Evolutionary conservation across 2,797 vertebrate species (phyloP), one percentile per base, ranked within the genome.

Genomic region (Myotis vivesi): DNA sequence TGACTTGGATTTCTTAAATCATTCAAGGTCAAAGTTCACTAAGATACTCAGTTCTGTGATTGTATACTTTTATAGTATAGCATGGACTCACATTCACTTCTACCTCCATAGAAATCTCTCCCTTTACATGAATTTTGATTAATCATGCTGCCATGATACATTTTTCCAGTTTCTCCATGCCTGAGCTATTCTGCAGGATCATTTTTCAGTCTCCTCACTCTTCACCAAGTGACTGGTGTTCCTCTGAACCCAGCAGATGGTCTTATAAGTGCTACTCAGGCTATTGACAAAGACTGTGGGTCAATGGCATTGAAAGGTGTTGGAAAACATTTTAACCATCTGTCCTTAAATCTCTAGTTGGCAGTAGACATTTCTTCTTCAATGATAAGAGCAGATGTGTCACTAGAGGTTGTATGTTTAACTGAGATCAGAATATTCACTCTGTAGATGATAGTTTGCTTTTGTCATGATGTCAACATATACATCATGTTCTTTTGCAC

Each of bases 381-480:
- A 71, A 11, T 11, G 22, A 59, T 69, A 46, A 73, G 33, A 94
- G 28, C 11, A 87, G 15, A 64, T 66, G 44, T 76, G 41, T 84
- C 55, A 33, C 2, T 82, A 85, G 12, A 69, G 15, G 22, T 71
- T 46, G 4, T 79, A 49, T 57, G 38, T 93, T 77, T 85, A 82
- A 77, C 62, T 68, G 49, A 62, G 51, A 77, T 62, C 49, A 96
- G 33, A 83, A 72, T 91, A 89, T 64, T 95, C 46, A 92, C 84
- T 38, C 66, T 87, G 15, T 75, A 30, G 49, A 12, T 87, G 73
- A 88, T 95, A 92, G 82, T n/a, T 88, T 20, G 8, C 69, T 84
- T 94, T 97, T 87, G 80, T 92, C 46, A 84, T 96, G 92, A 41
- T n/a, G 51, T 91, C 86, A 30, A 30, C 4, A 30, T 82, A 44